Evolutionary conservation across 2,888 invertebrate species (phyloP).

Genomic region (Sympetrum striolatum): DNA sequence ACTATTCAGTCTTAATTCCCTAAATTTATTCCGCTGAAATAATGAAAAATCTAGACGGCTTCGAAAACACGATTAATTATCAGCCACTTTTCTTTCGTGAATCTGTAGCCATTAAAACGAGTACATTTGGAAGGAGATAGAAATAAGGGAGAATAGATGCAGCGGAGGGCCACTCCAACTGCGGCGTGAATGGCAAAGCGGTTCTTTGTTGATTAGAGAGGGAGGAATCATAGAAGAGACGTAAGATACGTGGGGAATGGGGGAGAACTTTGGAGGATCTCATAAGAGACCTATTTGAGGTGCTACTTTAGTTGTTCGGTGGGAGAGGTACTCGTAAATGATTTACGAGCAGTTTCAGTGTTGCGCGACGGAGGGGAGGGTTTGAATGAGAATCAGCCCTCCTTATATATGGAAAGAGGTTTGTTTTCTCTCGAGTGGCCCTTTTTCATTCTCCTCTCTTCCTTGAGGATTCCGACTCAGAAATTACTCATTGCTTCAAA

Average conservation of each 20-base stretch:
- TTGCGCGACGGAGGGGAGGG: not conserved
- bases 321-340: conserved; percentile 16
- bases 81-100: too few species aligned
- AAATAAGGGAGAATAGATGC: not conserved
- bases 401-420: conserved; percentile 9
- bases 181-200: not conserved
- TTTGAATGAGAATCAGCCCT: not conserved
- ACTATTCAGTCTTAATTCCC: too few species aligned
- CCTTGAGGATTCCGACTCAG: not conserved
- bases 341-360: conserved; percentile 9
- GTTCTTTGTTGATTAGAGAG: not conserved
- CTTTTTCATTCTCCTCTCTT: not conserved
- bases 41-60: too few species aligned
- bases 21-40: too few species aligned
- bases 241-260: not conserved
- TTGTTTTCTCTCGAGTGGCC: not conserved
- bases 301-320: not conserved
- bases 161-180: not conserved
- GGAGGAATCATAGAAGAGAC: not conserved
- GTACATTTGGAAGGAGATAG: not conserved
- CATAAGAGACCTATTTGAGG: not conserved
- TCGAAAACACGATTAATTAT: too few species aligned
- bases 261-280: not conserved
- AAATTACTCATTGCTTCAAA: not conserved
- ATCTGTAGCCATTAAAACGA: too few species aligned